A percentile compares a stretch with the other conserved stretches of the same genome.
These are phyloP conservation scores for Venusia cambrica DNA, from an alignment of 2,888 invertebrate species.

Conservation along the genomic window DNA sequence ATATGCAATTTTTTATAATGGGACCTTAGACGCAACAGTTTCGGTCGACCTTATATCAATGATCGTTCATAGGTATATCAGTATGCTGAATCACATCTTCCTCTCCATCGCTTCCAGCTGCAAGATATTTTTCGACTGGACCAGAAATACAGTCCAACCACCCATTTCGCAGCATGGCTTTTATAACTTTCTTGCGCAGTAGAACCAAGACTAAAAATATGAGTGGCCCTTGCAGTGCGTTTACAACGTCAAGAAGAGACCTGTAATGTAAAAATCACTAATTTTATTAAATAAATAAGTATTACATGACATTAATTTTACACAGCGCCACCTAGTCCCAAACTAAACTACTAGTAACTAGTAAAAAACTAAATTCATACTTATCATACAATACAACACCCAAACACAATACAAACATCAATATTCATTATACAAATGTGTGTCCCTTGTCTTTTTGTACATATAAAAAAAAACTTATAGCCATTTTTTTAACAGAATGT, in stretches of 20 bases:
- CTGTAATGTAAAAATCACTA: conserved; percentile 54
- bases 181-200: conserved; percentile 74
- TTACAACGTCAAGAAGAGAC: conserved; percentile 80
- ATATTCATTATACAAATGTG: too few relatives aligned
- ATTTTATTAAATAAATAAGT: not conserved
- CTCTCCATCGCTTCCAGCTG: conserved; percentile 70
- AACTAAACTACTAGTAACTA: too few relatives aligned
- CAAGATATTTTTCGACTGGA: conserved; percentile 51
- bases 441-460: too few relatives aligned
- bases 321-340: too few relatives aligned
- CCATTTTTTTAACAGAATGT: too few relatives aligned
- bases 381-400: too few relatives aligned
- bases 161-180: conserved; percentile 54
- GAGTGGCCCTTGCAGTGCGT: conserved; percentile 82
- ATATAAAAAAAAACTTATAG: conserved; percentile 28
- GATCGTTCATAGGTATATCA: conserved; percentile 55
- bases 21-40: too few relatives aligned
- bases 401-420: too few relatives aligned
- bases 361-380: too few relatives aligned
- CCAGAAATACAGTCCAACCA: conserved; percentile 54
- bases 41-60: conserved; percentile 2
- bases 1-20: too few relatives aligned
- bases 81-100: conserved; percentile 66
- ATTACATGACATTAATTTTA: too few relatives aligned
- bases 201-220: conserved; percentile 83